Base-by-base conservation (phyloP, 1,140 invertebrate species). In the Rhynchophorus ferrugineus region DNA sequence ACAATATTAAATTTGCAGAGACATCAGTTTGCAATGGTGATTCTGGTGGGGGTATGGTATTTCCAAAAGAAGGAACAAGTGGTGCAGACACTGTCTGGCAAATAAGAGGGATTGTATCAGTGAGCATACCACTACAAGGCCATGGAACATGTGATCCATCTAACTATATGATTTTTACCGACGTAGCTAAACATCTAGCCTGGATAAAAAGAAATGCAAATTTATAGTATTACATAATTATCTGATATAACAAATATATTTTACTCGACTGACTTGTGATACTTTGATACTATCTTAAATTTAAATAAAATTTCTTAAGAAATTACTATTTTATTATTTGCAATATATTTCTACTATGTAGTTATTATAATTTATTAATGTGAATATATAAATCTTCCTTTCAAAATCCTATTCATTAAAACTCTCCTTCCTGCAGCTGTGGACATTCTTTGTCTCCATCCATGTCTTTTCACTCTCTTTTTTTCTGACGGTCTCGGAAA, bases 401-500 rank as follows among this genome's bases (percentile, higher is more conserved):
- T 87, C 2, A 89, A 68, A 57, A 89, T 78, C 61, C 85, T 76
- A 61, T 83, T 77, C 84, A 85, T 85, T 5, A 90, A 64, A 36
- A 85, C 69, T 69, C 70, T 75, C 24, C 85, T 73, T 16, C 86
- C 86, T 47, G 61, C 69, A 0, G 71, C 70, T 1, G 85, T 88
- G 1, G 80, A 75, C 72, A 90, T 82, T 59, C 84, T 75, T 0
- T 72, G 70, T 13, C 75, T 62, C 78, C 78, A 89, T 1, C 87
- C 86, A 57, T 85, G 81, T 2, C 74, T 74, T 43, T 78, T 78
- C 6, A 89, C 75, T 58, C 86, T 75, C 61, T 74, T 81, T 0
- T 73, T 74, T 73, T 90, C 87, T 49, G 73, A 81, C 0, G 87
- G 82, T 29, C 79, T 71, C 3, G 86, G 86, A 59, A 89, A 89